Evolutionary conservation across 2,113 vertebrate species (phyloP), one percentile per base, ranked within the genome.

Genomic region (Galeopterus variegatus): DNA sequence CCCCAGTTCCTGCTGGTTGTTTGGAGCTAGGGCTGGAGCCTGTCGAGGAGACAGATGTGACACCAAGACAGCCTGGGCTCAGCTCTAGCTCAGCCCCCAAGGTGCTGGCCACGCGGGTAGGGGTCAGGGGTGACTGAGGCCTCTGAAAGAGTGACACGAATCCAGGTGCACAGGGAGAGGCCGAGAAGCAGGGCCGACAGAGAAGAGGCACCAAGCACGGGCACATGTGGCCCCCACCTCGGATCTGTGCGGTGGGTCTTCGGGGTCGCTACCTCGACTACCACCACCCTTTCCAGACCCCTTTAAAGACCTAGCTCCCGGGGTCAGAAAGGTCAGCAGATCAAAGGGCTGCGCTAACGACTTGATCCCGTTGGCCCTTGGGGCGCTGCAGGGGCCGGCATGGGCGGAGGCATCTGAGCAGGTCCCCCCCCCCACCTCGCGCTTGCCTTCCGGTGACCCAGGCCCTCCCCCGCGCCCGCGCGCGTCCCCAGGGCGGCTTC

Each of bases 371-470:
- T 52, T 52, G 86, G 64, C 45, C 50, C 84, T 14, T 5, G 0
- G 15, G 48, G 90, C 72, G 65, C 50, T 18, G 17, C 26, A 28
- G 52, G 48, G 60, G n/a, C 50, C 9, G 6, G 15, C 52, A 18
- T 8, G 60, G 31, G 31, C 17, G 8, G 3, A 24, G 69, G 19
- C 45, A 69, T 65, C 90, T 33, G 56, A 14, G 6, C 0, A 1
- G 26, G 26, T 18, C 18, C 0, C 62, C 56, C 33, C 21, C 1
- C 62, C 67, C 45, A 70, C 48, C 2, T n/a, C 5, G 6, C 18
- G 11, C 56, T 93, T 0, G 9, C 90, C 79, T 62, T 95, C 93
- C 33, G 2, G 54, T 84, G 93, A 92, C 93, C 90, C 56, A 17
- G 62, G 12, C 15, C 48, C 31, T 10, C n/a, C 2, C 73, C 50